Percentiles rank a stretch among this genome's conserved stretches.
phyloP scores from a whole-genome alignment of 2,113 vertebrate species.

The Cyphomyrus discorhynchus region DNA sequence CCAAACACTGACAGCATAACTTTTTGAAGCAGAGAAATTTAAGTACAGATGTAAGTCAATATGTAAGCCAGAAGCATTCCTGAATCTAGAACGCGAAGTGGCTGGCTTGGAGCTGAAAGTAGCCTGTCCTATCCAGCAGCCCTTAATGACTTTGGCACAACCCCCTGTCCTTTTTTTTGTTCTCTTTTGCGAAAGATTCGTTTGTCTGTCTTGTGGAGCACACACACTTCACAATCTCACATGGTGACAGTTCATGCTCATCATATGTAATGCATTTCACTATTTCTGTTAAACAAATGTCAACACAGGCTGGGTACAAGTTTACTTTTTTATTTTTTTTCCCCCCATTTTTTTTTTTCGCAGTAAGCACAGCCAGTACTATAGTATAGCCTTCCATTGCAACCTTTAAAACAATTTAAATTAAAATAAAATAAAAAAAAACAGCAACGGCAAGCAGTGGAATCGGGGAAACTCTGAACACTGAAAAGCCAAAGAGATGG shows the following conservation, averaged over 20 bases:
- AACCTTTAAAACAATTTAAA: conserved; percentile 11
- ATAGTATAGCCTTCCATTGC: conserved; percentile 46
- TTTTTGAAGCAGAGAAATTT: not conserved
- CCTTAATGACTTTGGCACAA: not conserved
- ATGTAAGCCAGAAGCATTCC: not conserved
- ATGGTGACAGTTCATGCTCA: conserved; percentile 66
- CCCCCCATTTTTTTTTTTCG: conserved; percentile 19
- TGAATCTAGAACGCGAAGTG: not conserved
- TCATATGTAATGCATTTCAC: conserved; percentile 57
- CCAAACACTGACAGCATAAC: not conserved
- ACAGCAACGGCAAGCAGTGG: conserved; percentile 33
- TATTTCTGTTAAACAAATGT: conserved; percentile 40
- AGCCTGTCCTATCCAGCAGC: not conserved
- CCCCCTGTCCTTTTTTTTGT: not conserved
- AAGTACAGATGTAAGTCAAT: not conserved
- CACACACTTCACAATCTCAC: conserved; percentile 42
- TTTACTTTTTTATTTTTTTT: conserved; percentile 42
- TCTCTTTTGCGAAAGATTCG: not conserved
- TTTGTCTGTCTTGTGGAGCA: conserved; percentile 24
- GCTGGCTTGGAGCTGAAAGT: not conserved
- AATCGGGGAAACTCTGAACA: conserved; percentile 43
- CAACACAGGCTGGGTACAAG: conserved; percentile 51
- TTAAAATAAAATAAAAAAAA: not conserved
- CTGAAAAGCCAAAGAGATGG: conserved; percentile 25
- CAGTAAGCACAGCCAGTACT: conserved; percentile 57